Evolutionary conservation across 2,113 vertebrate genomes (phyloP).

Genomic region (Engystomops pustulosus): DNA sequence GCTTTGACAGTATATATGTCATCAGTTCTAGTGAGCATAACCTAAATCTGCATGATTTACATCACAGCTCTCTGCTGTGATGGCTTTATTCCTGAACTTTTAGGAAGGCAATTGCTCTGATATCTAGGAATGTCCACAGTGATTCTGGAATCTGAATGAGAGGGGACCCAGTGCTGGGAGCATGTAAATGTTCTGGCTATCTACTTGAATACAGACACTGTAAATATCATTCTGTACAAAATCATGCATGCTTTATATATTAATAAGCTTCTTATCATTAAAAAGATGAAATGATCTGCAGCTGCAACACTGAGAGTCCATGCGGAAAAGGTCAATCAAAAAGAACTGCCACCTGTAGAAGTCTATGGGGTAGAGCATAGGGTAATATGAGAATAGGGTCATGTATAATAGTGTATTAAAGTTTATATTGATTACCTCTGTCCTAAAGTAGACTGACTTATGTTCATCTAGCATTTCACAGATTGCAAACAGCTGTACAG

Average conservation of each 20-base stretch:
- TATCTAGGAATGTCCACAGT: fast-evolving
- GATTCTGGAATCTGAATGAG: too few species aligned
- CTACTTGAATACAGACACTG: background rate
- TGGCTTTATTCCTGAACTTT: background rate
- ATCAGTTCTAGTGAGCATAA: background rate
- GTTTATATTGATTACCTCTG: background rate
- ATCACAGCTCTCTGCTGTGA: background rate
- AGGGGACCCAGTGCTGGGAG: background rate
- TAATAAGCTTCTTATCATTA: too few species aligned
- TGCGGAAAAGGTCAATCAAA: background rate
- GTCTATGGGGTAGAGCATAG: background rate
- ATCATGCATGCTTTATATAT: background rate
- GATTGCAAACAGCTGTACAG: too few species aligned
- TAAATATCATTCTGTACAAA: background rate
- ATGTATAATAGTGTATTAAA: background rate
- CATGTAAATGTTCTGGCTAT: background rate
- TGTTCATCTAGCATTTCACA: background rate
- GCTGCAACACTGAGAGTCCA: background rate
- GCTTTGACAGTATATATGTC: background rate
- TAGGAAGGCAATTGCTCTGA: background rate
- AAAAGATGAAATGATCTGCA: background rate
- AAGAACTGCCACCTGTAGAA: background rate
- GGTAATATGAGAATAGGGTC: background rate
- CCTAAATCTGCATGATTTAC: background rate
- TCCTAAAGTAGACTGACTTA: background rate